These are phyloP conservation scores for Pseudorhombus dupliciocellatus DNA, from an alignment of 2,113 vertebrate species.

Conservation along the genomic window DNA sequence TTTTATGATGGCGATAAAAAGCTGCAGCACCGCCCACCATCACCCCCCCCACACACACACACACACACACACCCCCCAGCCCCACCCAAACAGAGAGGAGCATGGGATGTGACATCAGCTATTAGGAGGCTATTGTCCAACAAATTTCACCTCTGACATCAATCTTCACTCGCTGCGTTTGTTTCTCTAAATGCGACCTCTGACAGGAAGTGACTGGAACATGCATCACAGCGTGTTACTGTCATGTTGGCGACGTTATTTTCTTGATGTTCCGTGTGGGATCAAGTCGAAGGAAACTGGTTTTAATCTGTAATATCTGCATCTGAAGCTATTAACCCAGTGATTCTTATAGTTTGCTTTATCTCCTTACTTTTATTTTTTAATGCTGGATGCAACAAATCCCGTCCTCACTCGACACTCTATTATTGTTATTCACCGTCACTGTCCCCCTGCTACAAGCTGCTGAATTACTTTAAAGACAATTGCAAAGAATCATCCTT, in stretches of 20 bases:
- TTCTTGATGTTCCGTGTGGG: background rate
- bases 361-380: background rate
- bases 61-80: background rate
- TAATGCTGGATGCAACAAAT: background rate
- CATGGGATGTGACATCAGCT: constrained; percentile 37
- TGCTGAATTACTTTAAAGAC: constrained; percentile 51
- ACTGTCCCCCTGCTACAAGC: constrained; percentile 25
- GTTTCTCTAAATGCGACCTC: background rate
- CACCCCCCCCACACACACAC: background rate
- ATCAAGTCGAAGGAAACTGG: no score
- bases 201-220: background rate
- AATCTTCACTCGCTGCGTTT: constrained; percentile 20
- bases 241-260: background rate
- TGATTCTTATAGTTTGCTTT: no score
- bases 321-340: no score
- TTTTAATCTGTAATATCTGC: no score
- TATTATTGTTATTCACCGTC: constrained; percentile 23
- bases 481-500: constrained; percentile 40
- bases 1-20: constrained; percentile 72
- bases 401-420: background rate
- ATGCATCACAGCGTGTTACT: constrained; percentile 1
- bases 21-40: background rate
- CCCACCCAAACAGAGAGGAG: constrained; percentile 28
- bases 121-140: constrained; percentile 42
- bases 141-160: constrained; percentile 44